Conservation (phyloP, 2,113 vertebrate species). For the Cottus gobio region DNA sequence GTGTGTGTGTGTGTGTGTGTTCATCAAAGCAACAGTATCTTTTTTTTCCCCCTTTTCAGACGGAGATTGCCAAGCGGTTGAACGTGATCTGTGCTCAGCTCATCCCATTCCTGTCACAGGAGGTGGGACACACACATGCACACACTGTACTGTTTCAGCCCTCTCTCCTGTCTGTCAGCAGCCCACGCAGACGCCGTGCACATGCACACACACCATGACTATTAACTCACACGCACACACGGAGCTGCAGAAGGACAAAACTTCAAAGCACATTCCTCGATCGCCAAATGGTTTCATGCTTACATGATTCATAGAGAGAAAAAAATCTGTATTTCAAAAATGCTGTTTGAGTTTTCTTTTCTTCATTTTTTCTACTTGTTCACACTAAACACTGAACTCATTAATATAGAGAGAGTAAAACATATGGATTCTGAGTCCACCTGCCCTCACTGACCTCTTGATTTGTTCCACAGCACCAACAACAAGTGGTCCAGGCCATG, state of each 20-base stretch:
- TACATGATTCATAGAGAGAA: neutral
- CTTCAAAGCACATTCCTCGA: slow-evolving; percentile 33
- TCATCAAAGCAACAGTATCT: slow-evolving; percentile 69
- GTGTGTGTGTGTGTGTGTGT: slow-evolving; percentile 43
- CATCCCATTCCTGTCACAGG: slow-evolving; percentile 95
- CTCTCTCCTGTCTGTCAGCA: slow-evolving; percentile 38
- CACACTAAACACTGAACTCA: neutral
- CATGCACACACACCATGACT: slow-evolving; percentile 38
- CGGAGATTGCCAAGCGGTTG: slow-evolving; percentile 93
- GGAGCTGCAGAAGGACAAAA: slow-evolving; percentile 39
- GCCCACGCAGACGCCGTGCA: slow-evolving; percentile 41
- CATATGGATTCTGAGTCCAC: slow-evolving; percentile 1
- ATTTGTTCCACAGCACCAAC: slow-evolving; percentile 88
- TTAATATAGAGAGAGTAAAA: neutral
- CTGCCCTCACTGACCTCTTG: slow-evolving; percentile 48
- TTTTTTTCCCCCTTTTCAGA: slow-evolving; percentile 78
- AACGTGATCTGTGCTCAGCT: slow-evolving; percentile 95
- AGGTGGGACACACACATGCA: slow-evolving; percentile 80
- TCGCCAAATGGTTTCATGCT: slow-evolving; percentile 21
- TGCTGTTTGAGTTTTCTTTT: neutral
- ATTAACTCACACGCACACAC: slow-evolving; percentile 23
- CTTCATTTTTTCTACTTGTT: slow-evolving; percentile 6
- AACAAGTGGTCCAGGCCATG: slow-evolving; percentile 95
- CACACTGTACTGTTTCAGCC: slow-evolving; percentile 20
- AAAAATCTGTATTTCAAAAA: slow-evolving; percentile 9